Conservation (phyloP, 2,888 invertebrate species). For the Lasioglossum lativentre region DNA sequence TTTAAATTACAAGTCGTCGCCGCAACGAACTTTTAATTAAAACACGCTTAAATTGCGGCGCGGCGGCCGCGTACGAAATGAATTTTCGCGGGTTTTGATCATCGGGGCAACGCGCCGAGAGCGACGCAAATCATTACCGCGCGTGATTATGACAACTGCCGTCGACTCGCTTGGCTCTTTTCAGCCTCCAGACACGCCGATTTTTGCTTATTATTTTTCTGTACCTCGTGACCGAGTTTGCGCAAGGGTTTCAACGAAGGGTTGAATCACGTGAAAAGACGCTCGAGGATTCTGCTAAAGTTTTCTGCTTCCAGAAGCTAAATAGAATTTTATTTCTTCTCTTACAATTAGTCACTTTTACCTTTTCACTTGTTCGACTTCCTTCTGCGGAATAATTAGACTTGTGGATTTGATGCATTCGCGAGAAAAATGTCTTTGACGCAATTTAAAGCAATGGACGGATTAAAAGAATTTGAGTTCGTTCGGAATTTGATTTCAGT, state of each 20-base stretch:
- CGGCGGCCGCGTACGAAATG: conserved; percentile 10
- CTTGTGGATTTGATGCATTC: not conserved
- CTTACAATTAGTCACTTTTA: not conserved
- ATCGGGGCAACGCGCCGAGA: not conserved
- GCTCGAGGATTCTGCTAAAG: not conserved
- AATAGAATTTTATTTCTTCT: not conserved
- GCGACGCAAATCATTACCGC: not conserved
- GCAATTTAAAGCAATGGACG: not conserved
- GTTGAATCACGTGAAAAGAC: not conserved
- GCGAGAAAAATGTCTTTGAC: not conserved
- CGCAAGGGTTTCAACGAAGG: not conserved
- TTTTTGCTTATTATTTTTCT: not conserved
- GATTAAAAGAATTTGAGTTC: not conserved
- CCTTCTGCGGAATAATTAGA: not conserved
- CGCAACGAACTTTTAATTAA: conserved; percentile 44
- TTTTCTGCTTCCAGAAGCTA: not conserved
- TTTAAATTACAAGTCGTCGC: conserved; percentile 35
- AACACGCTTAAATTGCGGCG: conserved; percentile 39
- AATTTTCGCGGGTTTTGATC: conserved; percentile 20
- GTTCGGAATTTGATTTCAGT: too few species aligned
- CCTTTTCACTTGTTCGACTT: not conserved
- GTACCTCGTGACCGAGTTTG: not conserved
- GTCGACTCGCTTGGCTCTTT: not conserved
- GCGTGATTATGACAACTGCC: not conserved
- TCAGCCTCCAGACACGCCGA: not conserved